Conservation (phyloP, 1,140 invertebrate genomes). For the Pemphigus obesinymphae region DNA sequence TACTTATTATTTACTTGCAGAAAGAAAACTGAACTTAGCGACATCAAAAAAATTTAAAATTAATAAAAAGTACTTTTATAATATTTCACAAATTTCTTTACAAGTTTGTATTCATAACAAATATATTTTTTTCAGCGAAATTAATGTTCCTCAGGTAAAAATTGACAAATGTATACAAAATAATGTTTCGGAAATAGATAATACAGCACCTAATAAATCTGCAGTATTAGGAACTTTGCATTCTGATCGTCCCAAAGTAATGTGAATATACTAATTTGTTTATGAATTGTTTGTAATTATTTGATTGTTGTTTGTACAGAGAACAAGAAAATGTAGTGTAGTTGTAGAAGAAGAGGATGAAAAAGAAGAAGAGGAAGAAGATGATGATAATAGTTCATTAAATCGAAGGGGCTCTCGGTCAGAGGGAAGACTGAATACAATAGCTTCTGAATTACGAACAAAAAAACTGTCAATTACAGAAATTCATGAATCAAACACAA, state of each 20-base stretch:
- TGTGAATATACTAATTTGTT: not conserved
- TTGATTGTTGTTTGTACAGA: conserved; percentile 44
- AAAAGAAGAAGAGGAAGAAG: conserved; percentile 60
- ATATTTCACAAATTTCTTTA: not conserved
- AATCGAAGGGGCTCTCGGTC: conserved; percentile 49
- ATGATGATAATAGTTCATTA: conserved; percentile 44
- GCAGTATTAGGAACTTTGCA: conserved; percentile 5
- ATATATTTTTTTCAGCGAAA: not conserved
- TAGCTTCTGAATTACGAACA: conserved; percentile 45
- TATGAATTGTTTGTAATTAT: not conserved
- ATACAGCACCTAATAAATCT: not conserved
- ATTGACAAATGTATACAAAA: conserved; percentile 3
- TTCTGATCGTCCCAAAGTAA: conserved; percentile 30
- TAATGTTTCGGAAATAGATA: not conserved
- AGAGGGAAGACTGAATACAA: conserved; percentile 48
- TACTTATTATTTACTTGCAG: conserved; percentile 94
- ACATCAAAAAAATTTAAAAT: conserved; percentile 58
- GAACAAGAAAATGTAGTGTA: conserved; percentile 79
- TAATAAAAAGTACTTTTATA: conserved; percentile 1
- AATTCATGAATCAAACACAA: conserved; percentile 50
- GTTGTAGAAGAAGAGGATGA: conserved; percentile 81
- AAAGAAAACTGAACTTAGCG: conserved; percentile 76
- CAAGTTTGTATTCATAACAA: not conserved
- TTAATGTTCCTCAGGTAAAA: conserved; percentile 15
- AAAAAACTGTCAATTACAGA: conserved; percentile 50